These are phyloP conservation scores for Mustela nigripes DNA, from an alignment of 2,113 vertebrate species.

Conservation along the genomic window DNA sequence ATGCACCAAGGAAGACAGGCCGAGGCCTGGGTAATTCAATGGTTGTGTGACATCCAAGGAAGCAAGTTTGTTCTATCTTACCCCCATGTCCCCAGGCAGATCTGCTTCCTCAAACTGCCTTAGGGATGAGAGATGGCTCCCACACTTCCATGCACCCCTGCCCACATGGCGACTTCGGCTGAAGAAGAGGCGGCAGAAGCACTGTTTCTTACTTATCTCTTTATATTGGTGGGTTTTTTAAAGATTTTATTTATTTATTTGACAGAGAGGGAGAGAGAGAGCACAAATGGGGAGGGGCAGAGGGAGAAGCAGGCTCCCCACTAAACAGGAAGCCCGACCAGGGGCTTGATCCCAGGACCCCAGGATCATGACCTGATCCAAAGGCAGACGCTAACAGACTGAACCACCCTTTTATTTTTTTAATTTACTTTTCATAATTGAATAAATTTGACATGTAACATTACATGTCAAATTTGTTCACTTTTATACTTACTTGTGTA, in stretches of 20 bases:
- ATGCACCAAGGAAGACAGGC: not conserved
- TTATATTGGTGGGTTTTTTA: no score
- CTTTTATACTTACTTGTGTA: not conserved
- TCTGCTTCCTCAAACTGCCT: not conserved
- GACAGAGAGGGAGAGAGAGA: no score
- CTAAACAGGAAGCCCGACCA: no score
- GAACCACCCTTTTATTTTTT: not conserved
- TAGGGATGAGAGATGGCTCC: no score
- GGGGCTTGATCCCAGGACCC: no score
- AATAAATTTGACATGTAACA: not conserved
- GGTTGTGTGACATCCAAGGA: not conserved
- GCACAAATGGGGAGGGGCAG: no score
- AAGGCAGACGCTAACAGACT: no score
- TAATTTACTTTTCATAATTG: not conserved
- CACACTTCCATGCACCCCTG: rapidly evolving
- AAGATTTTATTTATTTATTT: no score
- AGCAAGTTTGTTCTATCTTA: not conserved
- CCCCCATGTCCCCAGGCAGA: not conserved
- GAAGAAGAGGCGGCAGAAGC: rapidly evolving
- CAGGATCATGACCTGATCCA: no score
- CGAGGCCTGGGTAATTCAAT: not conserved
- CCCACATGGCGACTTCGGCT: rapidly evolving
- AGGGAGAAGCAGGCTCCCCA: no score
- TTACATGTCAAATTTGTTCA: no score
- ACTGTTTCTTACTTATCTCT: not conserved